Evolutionary conservation across 2,113 vertebrate species (phyloP).

Genomic region (Mellivora capensis): DNA sequence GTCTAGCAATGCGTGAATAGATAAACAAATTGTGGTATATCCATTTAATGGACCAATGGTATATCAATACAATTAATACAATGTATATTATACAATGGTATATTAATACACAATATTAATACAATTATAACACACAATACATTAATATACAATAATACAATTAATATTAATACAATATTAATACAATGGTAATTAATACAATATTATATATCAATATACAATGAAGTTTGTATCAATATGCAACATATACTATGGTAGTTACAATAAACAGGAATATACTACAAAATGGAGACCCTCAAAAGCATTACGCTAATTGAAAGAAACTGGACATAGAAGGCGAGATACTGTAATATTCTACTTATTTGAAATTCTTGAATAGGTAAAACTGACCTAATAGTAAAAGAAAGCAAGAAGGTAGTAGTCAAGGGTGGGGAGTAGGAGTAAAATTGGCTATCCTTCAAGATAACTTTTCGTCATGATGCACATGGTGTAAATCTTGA

Average conservation of each 20-base stretch:
- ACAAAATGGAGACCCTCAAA: neutral
- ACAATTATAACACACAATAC: too few relatives aligned
- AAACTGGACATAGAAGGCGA: neutral
- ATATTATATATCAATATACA: neutral
- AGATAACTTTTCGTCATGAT: neutral
- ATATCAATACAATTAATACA: neutral
- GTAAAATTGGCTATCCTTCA: neutral
- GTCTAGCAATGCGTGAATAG: neutral
- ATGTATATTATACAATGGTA: too few relatives aligned
- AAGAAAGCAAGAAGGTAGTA: neutral
- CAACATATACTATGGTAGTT: neutral
- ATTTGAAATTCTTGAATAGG: slow-evolving; percentile 8
- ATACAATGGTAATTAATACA: neutral
- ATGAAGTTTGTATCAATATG: neutral
- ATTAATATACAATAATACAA: too few relatives aligned
- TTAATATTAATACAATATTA: neutral
- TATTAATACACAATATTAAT: neutral
- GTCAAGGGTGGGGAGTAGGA: neutral
- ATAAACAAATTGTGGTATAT: neutral
- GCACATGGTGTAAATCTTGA: neutral
- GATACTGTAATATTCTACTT: neutral
- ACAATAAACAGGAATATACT: neutral
- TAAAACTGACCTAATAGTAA: slow-evolving; percentile 9
- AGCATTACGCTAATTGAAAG: slow-evolving; percentile 1
- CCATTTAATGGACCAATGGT: neutral